Evolutionary conservation across 2,113 vertebrate genomes (phyloP), one percentile per base, ranked within the genome.

Genomic region (Hipposideros armiger): DNA sequence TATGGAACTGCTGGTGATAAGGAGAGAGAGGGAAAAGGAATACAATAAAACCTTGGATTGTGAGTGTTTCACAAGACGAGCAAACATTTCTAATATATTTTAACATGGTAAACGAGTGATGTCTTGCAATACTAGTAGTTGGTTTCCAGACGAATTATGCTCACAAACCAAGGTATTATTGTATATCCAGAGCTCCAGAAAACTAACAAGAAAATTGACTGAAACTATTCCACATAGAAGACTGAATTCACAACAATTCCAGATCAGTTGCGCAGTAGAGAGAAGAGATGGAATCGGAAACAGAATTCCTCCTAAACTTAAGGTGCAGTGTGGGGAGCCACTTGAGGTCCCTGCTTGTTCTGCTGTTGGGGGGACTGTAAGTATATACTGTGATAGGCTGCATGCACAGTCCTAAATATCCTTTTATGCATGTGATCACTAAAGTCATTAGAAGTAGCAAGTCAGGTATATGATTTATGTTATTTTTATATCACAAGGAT

Each of bases 401-500:
- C 11, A 52, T 45, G 54, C 17, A 40, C 14, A 24, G 19, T 70
- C 19, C 22, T n/a, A 19, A 74, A 40, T 26, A 58, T 78, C 83
- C 22, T 72, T 92, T 89, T n/a, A 86, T 90, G 20, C 54, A 10
- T 69, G 20, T 94, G 50, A 82, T 58, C 90, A 58, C 62, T 50
- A 70, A 95, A 73, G 45, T 56, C 69, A 62, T 69, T 62, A 20
- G 52, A 45, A 86, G 32, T n/a, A 94, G 16, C 26, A 94, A 86
- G 24, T 62, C 24, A 84, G 19, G 22, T 32, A 90, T 62, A 76
- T 86, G 47, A 73, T 19, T 84, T 77, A 24, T 15, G 4, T 69
- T 73, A 82, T 91, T 92, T 83, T 89, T 90, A 64, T 76, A 47
- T 89, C 66, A 72, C 54, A 84, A 95, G 16, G 36, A 84, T 87